phyloP scores from a whole-genome alignment of 2,113 vertebrate species.

The Actenoides lindsayi region DNA sequence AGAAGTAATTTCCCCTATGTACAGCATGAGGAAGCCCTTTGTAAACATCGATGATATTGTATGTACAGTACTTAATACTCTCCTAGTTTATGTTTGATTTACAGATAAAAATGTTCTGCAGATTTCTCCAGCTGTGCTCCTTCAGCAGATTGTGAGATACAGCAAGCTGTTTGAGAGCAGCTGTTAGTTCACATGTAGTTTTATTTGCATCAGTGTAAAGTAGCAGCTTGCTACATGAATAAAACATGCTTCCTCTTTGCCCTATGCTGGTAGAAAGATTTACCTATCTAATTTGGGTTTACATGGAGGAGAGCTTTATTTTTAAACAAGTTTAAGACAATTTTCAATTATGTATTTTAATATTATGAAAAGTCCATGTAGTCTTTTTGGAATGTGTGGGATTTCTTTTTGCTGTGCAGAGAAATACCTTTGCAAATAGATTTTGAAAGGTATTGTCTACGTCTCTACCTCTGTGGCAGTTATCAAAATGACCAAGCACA shows the following conservation, averaged over 20 bases:
- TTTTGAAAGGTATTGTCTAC: background rate
- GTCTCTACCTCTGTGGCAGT: background rate
- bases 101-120: conserved; percentile 43
- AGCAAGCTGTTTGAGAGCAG: conserved; percentile 68
- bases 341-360: conserved; percentile 4
- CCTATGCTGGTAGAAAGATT: conserved; percentile 2
- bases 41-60: background rate
- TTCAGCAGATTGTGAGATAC: conserved; percentile 6
- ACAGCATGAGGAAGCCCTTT: background rate
- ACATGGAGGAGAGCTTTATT: background rate
- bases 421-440: background rate
- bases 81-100: conserved; percentile 70
- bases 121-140: conserved; percentile 72
- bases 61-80: conserved; percentile 24
- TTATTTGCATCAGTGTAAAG: conserved; percentile 70
- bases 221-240: conserved; percentile 71
- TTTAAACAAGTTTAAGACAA: background rate
- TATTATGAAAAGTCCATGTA: background rate
- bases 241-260: conserved; percentile 59
- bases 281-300: conserved; percentile 46
- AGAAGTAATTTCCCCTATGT: background rate
- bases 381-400: background rate
- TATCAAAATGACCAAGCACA: background rate
- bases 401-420: background rate
- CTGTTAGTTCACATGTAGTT: conserved; percentile 68